Conservation (phyloP, 1,140 invertebrate genomes). For the Temnothorax curvispinosus region DNA sequence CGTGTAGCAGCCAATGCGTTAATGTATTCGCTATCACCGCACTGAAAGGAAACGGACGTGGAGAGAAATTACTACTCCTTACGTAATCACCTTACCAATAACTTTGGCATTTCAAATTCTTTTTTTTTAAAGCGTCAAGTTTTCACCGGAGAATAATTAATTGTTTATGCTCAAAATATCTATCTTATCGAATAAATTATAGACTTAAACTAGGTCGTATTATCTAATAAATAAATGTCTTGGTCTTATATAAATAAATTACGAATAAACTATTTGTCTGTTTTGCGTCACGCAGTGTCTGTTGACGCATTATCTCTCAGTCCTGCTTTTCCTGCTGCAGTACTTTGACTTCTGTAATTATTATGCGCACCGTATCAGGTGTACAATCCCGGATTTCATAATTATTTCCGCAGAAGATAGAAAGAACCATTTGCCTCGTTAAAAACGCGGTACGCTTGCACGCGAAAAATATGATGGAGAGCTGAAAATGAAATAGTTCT, state of each 20-base stretch:
- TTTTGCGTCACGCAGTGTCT: neutral
- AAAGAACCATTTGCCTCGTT: constrained; percentile 11
- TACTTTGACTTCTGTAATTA: constrained; percentile 60
- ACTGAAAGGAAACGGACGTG: neutral
- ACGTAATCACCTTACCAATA: neutral
- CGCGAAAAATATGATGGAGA: neutral
- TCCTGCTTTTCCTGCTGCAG: constrained; percentile 55
- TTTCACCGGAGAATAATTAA: constrained; percentile 28
- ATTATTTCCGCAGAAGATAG: constrained; percentile 62
- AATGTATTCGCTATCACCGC: neutral
- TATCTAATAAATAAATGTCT: neutral
- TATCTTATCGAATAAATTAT: neutral
- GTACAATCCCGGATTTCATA: constrained; percentile 65
- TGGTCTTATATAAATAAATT: neutral
- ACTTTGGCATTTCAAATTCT: neutral
- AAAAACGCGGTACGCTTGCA: neutral
- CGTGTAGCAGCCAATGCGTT: neutral
- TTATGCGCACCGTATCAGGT: constrained; percentile 65
- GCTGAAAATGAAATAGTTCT: constrained; percentile 4
- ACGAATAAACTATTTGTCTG: constrained; percentile 7
- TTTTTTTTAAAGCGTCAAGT: neutral
- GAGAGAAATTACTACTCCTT: constrained; percentile 12
- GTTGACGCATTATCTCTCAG: constrained; percentile 27
- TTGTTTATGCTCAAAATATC: neutral
- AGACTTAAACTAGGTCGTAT: neutral